Base-by-base conservation (phyloP, 2,888 invertebrate species). In the Boloria selene region DNA sequence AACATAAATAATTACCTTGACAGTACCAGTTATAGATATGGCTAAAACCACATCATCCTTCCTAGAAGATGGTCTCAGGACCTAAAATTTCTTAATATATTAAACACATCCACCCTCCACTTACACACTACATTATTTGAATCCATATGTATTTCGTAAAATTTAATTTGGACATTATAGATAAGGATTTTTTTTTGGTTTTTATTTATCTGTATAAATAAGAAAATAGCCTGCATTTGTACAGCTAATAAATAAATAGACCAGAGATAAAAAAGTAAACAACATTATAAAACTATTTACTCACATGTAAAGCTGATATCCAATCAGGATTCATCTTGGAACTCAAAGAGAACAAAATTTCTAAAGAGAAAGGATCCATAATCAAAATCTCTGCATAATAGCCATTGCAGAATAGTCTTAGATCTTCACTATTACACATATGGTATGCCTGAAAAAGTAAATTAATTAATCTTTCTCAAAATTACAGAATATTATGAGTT, bases 301-400 rank as follows among this genome's bases (percentile, higher is more conserved):
- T 91, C 77, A 99, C 97, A 88, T 98, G 98, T 75, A 99, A 94
- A 54, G 99, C 98, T 70, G 98, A 97, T 78, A 99, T 98, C 99
- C 99, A 99, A 81, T 99, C 99, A 0, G 99, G 98, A 82, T 98
- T 98, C 70, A 99, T 97, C 82, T 98, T 96, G 0, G 98, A 98
- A 75, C 97, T 97, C 52, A 99, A 90, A n/a, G 95, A 95, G 85
- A 98, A 98, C 14, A 98, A 88, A 17, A 98, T 95, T 87, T 98
- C 98, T 74, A 99, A 91, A 66, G 97, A 98, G 80, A 98, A 97
- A 0, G 99, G 98, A 86, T 99, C 98, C 95, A 99, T 97, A 14
- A 99, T 96, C 73, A 98, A 93, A 67, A 99, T 98, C 87, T 99
- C 99, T 0, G 99, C 97, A 83, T 99, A 99, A 86, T 98, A 99